Evolutionary conservation across 2,888 invertebrate species (phyloP).

Genomic region (Eupithecia dodoneata): DNA sequence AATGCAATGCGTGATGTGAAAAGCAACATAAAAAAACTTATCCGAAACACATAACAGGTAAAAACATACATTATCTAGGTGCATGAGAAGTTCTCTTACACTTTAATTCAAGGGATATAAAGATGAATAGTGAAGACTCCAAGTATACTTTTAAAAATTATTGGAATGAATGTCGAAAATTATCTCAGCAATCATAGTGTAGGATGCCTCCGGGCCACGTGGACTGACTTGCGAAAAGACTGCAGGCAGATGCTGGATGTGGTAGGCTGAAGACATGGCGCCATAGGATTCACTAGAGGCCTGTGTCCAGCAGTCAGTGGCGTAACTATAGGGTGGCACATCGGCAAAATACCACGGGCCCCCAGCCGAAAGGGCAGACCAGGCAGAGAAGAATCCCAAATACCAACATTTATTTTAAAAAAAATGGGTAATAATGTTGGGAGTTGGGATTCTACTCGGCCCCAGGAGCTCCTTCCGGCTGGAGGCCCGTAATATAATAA

Average conservation of each 20-base stretch:
- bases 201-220: background rate
- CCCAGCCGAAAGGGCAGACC: too few relatives aligned
- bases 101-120: background rate
- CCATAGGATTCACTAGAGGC: too few relatives aligned
- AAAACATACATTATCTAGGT: background rate
- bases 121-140: background rate
- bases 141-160: background rate
- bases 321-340: too few relatives aligned
- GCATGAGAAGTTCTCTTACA: background rate
- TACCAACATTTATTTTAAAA: too few relatives aligned
- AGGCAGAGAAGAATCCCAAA: too few relatives aligned
- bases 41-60: background rate
- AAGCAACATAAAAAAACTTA: constrained; percentile 39
- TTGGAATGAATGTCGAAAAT: background rate
- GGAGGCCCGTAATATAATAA: too few relatives aligned
- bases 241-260: background rate
- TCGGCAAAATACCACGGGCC: too few relatives aligned
- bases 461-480: too few relatives aligned
- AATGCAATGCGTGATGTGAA: constrained; percentile 29
- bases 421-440: too few relatives aligned
- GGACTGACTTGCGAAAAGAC: background rate
- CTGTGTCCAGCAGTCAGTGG: too few relatives aligned
- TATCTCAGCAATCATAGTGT: background rate
- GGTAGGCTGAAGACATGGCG: too few relatives aligned
- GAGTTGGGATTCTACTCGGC: too few relatives aligned